Evolutionary conservation across 2,888 invertebrate species (phyloP).

Genomic region (Morpho deidamia): DNA sequence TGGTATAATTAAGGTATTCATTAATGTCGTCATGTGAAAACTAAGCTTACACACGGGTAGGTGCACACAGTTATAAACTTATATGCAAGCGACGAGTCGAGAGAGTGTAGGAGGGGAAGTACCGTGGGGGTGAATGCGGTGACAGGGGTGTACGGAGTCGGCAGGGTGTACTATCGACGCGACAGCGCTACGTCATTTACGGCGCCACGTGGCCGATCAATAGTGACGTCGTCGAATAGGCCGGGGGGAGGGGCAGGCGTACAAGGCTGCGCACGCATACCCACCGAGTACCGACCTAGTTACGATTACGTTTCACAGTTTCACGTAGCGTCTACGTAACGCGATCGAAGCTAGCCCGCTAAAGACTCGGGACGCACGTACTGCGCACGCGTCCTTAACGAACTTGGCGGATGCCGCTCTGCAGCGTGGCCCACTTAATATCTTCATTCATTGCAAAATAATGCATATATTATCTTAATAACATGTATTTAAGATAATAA

Average conservation of each 20-base stretch:
- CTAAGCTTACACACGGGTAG: constrained; percentile 33
- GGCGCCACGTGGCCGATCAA: constrained; percentile 75
- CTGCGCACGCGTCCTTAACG: constrained; percentile 40
- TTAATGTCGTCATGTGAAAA: constrained; percentile 32
- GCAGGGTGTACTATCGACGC: constrained; percentile 55
- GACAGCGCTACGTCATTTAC: constrained; percentile 67
- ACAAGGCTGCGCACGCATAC: constrained; percentile 58
- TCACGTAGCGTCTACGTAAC: constrained; percentile 71
- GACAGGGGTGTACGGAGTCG: constrained; percentile 36
- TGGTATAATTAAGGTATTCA: constrained; percentile 18
- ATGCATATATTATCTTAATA: constrained; percentile 28
- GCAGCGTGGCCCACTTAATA: constrained; percentile 43
- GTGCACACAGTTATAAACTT: constrained; percentile 36
- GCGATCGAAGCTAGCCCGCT: constrained; percentile 53
- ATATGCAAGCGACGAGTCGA: constrained; percentile 35
- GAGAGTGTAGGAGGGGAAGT: constrained; percentile 19
- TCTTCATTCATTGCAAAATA: constrained; percentile 34
- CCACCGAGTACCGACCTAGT: constrained; percentile 60
- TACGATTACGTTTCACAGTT: constrained; percentile 58
- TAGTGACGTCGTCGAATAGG: constrained; percentile 65
- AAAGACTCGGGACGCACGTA: constrained; percentile 28
- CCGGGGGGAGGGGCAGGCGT: constrained; percentile 21
- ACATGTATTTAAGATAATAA: not conserved
- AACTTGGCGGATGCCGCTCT: constrained; percentile 39
- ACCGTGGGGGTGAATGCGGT: constrained; percentile 33